Percentiles rank a stretch among this genome's conserved stretches.
Conservation (phyloP, 37 sponge, comb jelly and placozoan species). For the Petrosia ficiformis region DNA sequence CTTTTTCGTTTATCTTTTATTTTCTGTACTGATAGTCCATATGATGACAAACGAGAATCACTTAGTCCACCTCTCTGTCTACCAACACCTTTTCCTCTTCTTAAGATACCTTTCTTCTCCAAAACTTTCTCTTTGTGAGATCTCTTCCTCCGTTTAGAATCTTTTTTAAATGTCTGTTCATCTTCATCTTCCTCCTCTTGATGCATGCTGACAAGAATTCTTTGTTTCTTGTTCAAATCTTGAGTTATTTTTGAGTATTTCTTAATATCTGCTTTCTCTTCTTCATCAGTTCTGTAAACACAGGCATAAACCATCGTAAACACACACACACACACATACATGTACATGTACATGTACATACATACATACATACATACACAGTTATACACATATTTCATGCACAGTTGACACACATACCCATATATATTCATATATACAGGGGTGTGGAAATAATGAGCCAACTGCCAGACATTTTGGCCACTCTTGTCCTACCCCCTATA, state of each 20-base stretch:
- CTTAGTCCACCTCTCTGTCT: not conserved
- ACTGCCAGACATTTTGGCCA: no score
- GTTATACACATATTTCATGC: not conserved
- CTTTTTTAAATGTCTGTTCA: not conserved
- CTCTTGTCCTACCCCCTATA: no score
- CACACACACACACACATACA: conserved; percentile 27
- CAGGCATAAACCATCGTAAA: conserved; percentile 9
- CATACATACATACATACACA: conserved; percentile 14
- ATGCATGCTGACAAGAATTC: conserved; percentile 58
- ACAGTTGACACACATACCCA: not conserved
- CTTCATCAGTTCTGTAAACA: conserved; percentile 48
- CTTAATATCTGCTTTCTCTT: conserved; percentile 63
- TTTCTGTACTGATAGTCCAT: not conserved
- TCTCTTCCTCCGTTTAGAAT: not conserved
- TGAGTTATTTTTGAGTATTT: conserved; percentile 62
- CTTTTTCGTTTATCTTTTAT: not conserved
- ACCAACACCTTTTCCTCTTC: not conserved
- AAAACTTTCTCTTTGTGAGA: not conserved
- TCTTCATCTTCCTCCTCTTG: not conserved
- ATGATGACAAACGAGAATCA: not conserved
- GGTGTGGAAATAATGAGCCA: no score
- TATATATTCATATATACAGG: conserved; percentile 3
- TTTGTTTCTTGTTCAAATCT: conserved; percentile 55
- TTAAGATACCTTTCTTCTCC: not conserved
- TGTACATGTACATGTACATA: conserved; percentile 26